Evolutionary conservation across 1,140 invertebrate species (phyloP), one percentile per base, ranked within the genome.

Genomic region (Drosophila jambulina): DNA sequence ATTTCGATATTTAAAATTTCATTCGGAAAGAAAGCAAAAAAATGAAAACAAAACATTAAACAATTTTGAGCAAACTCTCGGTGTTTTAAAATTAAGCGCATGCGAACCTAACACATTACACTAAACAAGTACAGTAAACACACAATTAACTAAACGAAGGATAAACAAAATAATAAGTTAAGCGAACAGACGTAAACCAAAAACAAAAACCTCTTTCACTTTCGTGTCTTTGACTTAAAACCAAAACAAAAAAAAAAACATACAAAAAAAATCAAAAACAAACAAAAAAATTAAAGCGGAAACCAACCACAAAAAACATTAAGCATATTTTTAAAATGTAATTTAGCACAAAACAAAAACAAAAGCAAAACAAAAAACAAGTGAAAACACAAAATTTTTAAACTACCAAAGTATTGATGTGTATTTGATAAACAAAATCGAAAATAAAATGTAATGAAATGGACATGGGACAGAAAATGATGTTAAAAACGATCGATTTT

Each of bases 221-320:
- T 92, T 92, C 91, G 91, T 92, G 91, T 92, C 91, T 92, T 92
- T 92, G 88, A 92, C 86, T 91, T 79, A 92, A 84, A 77, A 79
- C 71, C 64, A 78, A 80, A 82, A 74, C 64, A 46, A 74, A 78
- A 83, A 82, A 74, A 84, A 75, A 71, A 62, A 80, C 2, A 32
- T 0, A 12, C 1, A 27, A 4, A 32, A 32, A 32, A 32, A 32
- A 32, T 12, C 12, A 85, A 75, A 82, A 49, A 76, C 49, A 21
- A 63, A 74, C 56, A 74, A 71, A 61, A 51, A 60, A 53, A 53
- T 51, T 38, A 46, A 75, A 56, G 51, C 48, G 65, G n/a, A 68
- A 67, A 67, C 67, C 53, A 61, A 75, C 48, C 48, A 70, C 54
- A 65, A 65, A 77, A 78, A 78, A 78, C 69, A 82, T 82, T 90